phyloP scores from a whole-genome alignment of 1,140 invertebrate species.

The Linepithema humile region DNA sequence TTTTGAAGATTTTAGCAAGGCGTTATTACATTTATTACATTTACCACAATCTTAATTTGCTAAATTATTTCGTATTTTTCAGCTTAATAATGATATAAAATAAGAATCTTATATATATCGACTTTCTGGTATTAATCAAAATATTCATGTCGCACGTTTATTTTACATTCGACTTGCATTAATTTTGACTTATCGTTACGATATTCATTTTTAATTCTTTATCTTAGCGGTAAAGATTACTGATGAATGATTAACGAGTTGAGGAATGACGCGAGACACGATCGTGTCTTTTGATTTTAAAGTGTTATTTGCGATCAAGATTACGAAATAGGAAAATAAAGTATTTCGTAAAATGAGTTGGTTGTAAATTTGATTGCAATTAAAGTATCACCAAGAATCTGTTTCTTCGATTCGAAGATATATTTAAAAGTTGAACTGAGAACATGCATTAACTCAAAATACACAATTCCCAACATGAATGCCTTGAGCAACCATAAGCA shows the following conservation, averaged over 20 bases:
- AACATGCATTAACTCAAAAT: not conserved
- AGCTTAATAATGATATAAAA: not conserved
- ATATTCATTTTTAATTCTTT: not conserved
- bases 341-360: not conserved
- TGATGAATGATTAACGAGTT: not conserved
- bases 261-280: too few relatives aligned
- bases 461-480: not conserved
- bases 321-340: not conserved
- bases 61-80: not conserved
- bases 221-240: not conserved
- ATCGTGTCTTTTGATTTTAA: too few relatives aligned
- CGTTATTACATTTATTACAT: not conserved
- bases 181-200: not conserved
- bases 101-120: not conserved
- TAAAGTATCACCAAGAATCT: not conserved
- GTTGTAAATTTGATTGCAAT: not conserved
- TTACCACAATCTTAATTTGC: not conserved
- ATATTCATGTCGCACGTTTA: too few relatives aligned
- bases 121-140: not conserved
- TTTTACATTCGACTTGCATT: not conserved
- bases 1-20: not conserved
- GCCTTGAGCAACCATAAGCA: slow-evolving; percentile 5
- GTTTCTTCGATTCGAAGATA: not conserved
- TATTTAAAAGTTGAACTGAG: slow-evolving; percentile 1
- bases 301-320: not conserved